Conservation (phyloP, 2,888 invertebrate genomes). For the Trissolcus japonicus region DNA sequence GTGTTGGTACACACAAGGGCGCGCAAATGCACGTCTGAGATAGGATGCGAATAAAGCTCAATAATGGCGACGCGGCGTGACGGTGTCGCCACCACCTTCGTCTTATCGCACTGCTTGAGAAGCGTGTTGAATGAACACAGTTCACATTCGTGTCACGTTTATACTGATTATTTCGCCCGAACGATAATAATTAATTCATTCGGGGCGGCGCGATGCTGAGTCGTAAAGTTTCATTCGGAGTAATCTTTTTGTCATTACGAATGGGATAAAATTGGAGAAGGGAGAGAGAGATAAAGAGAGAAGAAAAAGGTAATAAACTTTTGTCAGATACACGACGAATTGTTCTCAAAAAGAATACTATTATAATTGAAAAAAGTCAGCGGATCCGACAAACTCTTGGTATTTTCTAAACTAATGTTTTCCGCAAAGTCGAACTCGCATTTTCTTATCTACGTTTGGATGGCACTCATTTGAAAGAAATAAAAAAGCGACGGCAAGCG, state of each 20-base stretch:
- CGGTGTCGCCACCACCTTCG: constrained; percentile 37
- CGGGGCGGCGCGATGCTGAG: constrained; percentile 1
- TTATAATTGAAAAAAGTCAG: constrained; percentile 50
- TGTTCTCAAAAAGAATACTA: constrained; percentile 23
- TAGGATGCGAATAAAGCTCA: constrained; percentile 66
- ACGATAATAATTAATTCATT: constrained; percentile 16
- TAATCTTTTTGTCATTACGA: constrained; percentile 36
- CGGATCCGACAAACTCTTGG: constrained; percentile 54
- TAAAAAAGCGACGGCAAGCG: constrained; percentile 43
- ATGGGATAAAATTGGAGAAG: constrained; percentile 13
- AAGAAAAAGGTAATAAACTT: constrained; percentile 39
- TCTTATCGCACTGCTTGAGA: constrained; percentile 8
- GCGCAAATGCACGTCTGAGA: constrained; percentile 47
- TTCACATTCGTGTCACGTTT: constrained; percentile 5
- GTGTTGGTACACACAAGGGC: constrained; percentile 38
- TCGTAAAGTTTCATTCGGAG: constrained; percentile 16
- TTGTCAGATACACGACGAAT: constrained; percentile 37
- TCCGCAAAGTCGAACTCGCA: constrained; percentile 57
- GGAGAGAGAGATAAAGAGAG: no score
- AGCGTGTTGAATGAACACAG: background rate
- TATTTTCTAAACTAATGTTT: constrained; percentile 53
- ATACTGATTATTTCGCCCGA: constrained; percentile 3
- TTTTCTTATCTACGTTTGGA: constrained; percentile 57
- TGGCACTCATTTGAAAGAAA: constrained; percentile 54
- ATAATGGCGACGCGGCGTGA: constrained; percentile 63